These are phyloP conservation scores for Lethocerus indicus DNA, from an alignment of 1,140 invertebrate species.

Conservation along the genomic window DNA sequence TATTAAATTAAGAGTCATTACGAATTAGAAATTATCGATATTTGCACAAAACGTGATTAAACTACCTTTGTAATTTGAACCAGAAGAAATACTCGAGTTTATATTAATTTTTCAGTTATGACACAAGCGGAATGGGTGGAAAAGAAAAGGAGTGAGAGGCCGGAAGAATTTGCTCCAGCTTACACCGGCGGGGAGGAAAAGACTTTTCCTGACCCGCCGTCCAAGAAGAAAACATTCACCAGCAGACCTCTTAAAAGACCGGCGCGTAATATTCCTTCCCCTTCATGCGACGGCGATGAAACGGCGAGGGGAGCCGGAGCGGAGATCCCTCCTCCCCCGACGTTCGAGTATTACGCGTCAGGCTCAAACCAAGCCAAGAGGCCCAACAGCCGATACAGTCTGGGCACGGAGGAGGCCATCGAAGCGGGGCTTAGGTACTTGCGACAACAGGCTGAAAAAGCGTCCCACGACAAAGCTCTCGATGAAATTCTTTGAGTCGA, in stretches of 20 bases:
- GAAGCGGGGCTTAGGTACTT: slow-evolving; percentile 47
- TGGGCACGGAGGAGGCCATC: slow-evolving; percentile 35
- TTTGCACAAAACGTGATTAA: no score
- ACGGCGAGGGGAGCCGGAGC: slow-evolving; percentile 20
- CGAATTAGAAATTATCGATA: no score
- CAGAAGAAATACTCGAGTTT: no score
- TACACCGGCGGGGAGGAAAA: neutral
- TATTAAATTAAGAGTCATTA: no score
- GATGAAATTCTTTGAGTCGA: no score
- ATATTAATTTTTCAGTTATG: slow-evolving; percentile 27
- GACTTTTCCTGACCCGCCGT: neutral
- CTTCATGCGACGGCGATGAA: neutral
- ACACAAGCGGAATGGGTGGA: slow-evolving; percentile 66
- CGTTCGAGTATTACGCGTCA: slow-evolving; percentile 35
- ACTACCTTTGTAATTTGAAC: no score
- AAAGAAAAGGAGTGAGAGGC: slow-evolving; percentile 46
- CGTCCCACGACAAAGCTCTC: no score
- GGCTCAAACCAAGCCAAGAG: neutral
- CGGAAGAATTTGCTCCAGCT: slow-evolving; percentile 47
- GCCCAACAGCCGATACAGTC: neutral
- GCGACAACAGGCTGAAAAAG: slow-evolving; percentile 36
- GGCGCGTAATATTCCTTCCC: neutral
- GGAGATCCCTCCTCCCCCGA: slow-evolving; percentile 42
- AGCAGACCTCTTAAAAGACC: neutral
- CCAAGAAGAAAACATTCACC: neutral